These are phyloP conservation scores for Mizuhopecten yessoensis DNA, from an alignment of 1,140 invertebrate species.

Conservation along the genomic window DNA sequence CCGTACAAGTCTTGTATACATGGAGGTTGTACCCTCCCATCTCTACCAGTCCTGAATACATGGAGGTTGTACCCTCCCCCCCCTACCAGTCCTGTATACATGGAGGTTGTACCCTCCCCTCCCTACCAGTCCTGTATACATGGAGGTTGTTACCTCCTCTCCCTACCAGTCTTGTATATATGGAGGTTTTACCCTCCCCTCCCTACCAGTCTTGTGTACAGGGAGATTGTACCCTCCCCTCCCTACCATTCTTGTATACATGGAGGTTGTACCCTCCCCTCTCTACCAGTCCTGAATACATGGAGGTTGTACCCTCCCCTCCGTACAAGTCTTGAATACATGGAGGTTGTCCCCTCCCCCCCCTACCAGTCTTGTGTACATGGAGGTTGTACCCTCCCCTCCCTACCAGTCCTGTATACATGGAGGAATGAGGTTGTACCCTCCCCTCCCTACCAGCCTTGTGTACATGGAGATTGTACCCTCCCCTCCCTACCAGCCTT, in stretches of 20 bases:
- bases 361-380: constrained; percentile 91
- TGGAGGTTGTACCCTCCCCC: too few species aligned
- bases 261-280: neutral
- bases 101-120: neutral
- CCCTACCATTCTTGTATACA: neutral
- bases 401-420: neutral
- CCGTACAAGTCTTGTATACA: neutral
- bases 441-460: too few species aligned
- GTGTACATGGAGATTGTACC: neutral
- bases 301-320: constrained; percentile 90
- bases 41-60: too few species aligned
- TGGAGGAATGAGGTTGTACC: neutral
- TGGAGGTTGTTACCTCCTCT: neutral
- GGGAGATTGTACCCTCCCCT: constrained; percentile 77
- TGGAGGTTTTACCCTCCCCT: constrained; percentile 99
- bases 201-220: constrained; percentile 88
- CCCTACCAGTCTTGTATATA: constrained; percentile 95
- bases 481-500: neutral
- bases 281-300: constrained; percentile 91
- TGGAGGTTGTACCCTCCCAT: too few species aligned
- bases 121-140: neutral
- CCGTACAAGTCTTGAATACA: constrained; percentile 89
- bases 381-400: too few species aligned
- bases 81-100: neutral
- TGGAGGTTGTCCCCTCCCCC: neutral